These are phyloP conservation scores for Aphidoletes aphidimyza DNA, from an alignment of 2,888 invertebrate genomes.

Conservation along the genomic window DNA sequence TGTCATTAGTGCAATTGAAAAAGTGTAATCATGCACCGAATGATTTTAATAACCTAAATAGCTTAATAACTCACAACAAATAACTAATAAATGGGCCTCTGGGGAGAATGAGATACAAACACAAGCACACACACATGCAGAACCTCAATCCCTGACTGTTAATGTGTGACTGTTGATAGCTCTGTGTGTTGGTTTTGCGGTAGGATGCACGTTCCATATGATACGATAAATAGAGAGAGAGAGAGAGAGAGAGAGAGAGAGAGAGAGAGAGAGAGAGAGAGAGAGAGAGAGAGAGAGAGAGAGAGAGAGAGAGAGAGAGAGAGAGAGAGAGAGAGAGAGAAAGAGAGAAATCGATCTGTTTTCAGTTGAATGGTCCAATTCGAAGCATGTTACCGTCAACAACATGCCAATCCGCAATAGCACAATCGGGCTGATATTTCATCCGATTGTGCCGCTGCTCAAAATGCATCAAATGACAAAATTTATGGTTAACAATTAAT, in stretches of 20 bases:
- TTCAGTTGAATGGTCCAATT: too few relatives aligned
- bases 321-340: too few relatives aligned
- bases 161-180: slow-evolving; percentile 27
- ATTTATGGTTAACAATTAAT: slow-evolving; percentile 30
- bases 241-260: too few relatives aligned
- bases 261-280: too few relatives aligned
- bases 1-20: slow-evolving; percentile 46
- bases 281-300: too few relatives aligned
- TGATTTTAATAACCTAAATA: slow-evolving; percentile 41
- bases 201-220: background rate
- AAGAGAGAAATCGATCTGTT: too few relatives aligned
- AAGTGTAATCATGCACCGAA: slow-evolving; percentile 32
- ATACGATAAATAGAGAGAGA: slow-evolving; percentile 17
- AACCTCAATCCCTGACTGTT: too few relatives aligned
- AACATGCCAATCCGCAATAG: too few relatives aligned
- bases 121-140: too few relatives aligned
- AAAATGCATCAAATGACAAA: background rate
- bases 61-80: slow-evolving; percentile 46
- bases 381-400: too few relatives aligned
- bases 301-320: too few relatives aligned
- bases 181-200: background rate
- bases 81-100: slow-evolving; percentile 47
- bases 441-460: background rate
- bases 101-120: background rate
- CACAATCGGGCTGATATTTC: too few relatives aligned